Base-by-base conservation (phyloP, 2,888 invertebrate genomes). In the Microchrysa polita region DNA sequence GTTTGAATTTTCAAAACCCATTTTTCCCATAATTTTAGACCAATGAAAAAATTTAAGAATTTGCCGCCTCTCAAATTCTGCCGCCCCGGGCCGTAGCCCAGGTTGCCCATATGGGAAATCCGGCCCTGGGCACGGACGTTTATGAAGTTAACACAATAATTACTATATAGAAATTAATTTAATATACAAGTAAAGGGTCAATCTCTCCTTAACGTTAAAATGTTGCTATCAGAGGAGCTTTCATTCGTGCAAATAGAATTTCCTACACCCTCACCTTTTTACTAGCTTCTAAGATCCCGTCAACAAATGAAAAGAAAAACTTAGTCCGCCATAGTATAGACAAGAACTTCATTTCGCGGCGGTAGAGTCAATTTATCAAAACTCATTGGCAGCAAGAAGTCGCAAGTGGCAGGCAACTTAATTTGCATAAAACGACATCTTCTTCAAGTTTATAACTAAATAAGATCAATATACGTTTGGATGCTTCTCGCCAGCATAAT, bases 391-490 rank as follows among this genome's bases (percentile, higher is more conserved):
- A 48, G 14, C 16, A 27, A 72, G 60, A 23, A 60, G 48, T 59
- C 55, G 27, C 27, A 22, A 55, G 67, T 69, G 73, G 59, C 55
- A 67, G 71, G 73, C 67, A 76, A 76, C 76, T 76, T 74, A 76
- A 76, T 76, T 76, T 76, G 73, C 76, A 76, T 76, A 76, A 73
- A 60, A 73, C 76, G 76, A 75, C 72, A 63, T 74, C 74, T 74
- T 74, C 53, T 72, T 74, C 71, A 74, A 76, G 74, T 76, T 76
- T 76, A 76, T 76, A 76, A 74, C 76, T 76, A 76, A 76, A 76
- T 76, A 76, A 76, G 76, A 76, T 76, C 76, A 74, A 76, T 76
- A 76, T 74, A n/a, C n/a, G 40, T 42, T 67, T 7, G 44, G 65
- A 48, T 44, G 44, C 23, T 23, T 12, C n/a, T 22, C n/a, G 9